Conservation (phyloP, 2,113 vertebrate genomes). For the Odocoileus hemionus region DNA sequence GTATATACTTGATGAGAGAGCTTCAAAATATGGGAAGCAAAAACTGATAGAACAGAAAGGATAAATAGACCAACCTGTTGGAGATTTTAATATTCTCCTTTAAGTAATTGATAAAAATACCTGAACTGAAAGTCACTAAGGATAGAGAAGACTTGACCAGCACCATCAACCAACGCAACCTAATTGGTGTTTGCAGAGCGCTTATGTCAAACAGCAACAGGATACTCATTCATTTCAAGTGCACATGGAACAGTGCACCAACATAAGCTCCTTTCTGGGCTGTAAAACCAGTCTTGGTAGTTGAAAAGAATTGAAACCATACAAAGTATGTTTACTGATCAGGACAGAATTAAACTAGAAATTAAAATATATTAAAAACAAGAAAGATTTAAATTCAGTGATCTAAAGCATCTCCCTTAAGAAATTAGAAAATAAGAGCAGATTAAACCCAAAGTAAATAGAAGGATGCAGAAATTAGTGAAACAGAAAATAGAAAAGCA, state of each 20-base stretch:
- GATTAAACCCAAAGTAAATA: neutral
- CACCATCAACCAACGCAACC: neutral
- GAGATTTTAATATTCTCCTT: neutral
- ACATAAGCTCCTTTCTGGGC: neutral
- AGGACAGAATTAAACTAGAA: slow-evolving; percentile 3
- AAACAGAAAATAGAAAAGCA: neutral
- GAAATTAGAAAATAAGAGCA: neutral
- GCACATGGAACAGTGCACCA: neutral
- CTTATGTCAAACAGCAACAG: neutral
- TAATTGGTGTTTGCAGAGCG: neutral
- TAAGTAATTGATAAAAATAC: neutral
- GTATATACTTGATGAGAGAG: neutral
- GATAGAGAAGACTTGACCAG: neutral
- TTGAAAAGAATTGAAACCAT: neutral
- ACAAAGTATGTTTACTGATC: neutral
- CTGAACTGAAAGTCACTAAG: neutral
- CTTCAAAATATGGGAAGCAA: neutral
- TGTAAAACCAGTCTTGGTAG: neutral
- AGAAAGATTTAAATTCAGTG: neutral
- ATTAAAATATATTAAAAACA: neutral
- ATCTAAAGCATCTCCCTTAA: neutral
- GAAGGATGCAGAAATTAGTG: neutral
- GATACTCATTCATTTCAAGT: neutral
- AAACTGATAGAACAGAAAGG: neutral
- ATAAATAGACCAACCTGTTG: neutral